A percentile compares a stretch with the other conserved stretches of the same genome.
Conservation (phyloP, 2,888 invertebrate species). For the Sacculina carcini region DNA sequence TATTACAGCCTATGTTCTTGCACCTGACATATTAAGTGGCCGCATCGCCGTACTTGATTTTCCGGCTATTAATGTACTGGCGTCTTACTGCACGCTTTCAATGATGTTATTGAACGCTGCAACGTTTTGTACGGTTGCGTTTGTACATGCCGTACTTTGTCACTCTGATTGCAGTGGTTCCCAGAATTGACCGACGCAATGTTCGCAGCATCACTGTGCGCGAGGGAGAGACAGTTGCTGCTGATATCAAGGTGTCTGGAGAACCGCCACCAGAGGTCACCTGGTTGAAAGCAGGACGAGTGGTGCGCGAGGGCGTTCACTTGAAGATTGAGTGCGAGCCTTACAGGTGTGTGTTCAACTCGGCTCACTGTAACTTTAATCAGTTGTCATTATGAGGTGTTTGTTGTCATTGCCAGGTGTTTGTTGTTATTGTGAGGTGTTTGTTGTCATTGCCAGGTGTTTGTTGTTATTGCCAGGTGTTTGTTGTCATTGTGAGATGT, state of each 20-base stretch:
- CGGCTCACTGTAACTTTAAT: too few relatives aligned
- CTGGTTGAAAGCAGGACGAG: constrained; percentile 62
- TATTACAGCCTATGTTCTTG: too few relatives aligned
- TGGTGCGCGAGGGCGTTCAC: constrained; percentile 33
- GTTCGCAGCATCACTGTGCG: constrained; percentile 61
- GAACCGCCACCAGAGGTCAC: constrained; percentile 72
- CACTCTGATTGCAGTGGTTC: constrained; percentile 41
- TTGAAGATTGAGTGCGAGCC: constrained; percentile 49
- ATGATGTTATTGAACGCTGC: background rate
- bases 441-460: too few relatives aligned
- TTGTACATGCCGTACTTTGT: background rate
- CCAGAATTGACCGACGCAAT: constrained; percentile 78
- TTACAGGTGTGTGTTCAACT: constrained; percentile 23
- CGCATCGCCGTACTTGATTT: too few relatives aligned
- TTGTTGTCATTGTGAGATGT: too few relatives aligned
- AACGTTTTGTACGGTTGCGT: background rate
- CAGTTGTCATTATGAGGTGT: too few relatives aligned
- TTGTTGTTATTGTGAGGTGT: too few relatives aligned
- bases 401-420: too few relatives aligned
- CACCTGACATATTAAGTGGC: too few relatives aligned
- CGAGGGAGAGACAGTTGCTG: constrained; percentile 64
- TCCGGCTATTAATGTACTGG: background rate
- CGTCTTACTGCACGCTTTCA: background rate
- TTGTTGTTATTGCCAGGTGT: too few relatives aligned
- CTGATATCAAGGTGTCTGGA: constrained; percentile 67